Percentiles rank a stretch among this genome's conserved stretches.
Conservation (phyloP, 1,140 invertebrate genomes). For the Plodia interpunctella region DNA sequence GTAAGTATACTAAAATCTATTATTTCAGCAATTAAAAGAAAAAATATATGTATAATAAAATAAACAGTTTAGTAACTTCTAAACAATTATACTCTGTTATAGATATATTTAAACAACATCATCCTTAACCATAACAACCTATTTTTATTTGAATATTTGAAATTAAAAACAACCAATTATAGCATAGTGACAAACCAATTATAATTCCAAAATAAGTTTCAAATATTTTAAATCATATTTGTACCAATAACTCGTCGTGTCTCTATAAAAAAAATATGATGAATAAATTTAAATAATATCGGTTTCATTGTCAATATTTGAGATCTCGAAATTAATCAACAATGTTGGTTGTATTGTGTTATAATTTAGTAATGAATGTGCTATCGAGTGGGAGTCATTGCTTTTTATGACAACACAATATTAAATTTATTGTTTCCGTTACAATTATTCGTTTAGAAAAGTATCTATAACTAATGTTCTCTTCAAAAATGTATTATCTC, state of each 20-base stretch:
- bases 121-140: too few relatives aligned
- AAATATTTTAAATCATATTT: not conserved
- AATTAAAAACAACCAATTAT: not conserved
- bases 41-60: too few relatives aligned
- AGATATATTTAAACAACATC: too few relatives aligned
- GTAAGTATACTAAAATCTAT: too few relatives aligned
- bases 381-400: not conserved
- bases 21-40: too few relatives aligned
- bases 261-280: not conserved
- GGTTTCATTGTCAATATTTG: conserved; percentile 9
- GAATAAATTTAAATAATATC: conserved; percentile 5
- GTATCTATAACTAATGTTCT: not conserved
- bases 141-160: too few relatives aligned
- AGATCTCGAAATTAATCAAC: not conserved
- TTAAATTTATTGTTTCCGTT: not conserved
- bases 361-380: not conserved
- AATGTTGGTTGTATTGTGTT: not conserved
- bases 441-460: not conserved
- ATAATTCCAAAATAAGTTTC: not conserved
- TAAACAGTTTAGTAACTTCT: too few relatives aligned
- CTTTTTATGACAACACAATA: not conserved
- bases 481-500: too few relatives aligned
- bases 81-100: too few relatives aligned
- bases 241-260: not conserved
- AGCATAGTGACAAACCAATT: not conserved